Evolutionary conservation across 1,140 invertebrate genomes (phyloP), one percentile per base, ranked within the genome.

Genomic region (Aphelinus certus): DNA sequence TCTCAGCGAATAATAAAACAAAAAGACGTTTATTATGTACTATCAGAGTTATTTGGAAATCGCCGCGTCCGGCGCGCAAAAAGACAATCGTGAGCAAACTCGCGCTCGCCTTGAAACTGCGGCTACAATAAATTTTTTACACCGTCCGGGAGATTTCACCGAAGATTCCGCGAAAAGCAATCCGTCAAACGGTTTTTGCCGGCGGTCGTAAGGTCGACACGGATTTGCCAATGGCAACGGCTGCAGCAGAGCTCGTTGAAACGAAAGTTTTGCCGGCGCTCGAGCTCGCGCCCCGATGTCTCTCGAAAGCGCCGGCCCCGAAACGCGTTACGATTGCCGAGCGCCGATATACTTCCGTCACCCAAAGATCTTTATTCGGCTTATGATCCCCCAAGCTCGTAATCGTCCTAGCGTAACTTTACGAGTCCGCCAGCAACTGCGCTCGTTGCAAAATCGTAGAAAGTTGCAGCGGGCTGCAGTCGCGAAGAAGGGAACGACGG

Each of bases 341-440:
- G 26, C 10, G 26, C 26, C 56, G 45, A 48, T 3, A 45, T 48
- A 57, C n/a, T 55, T 71, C 69, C 60, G 57, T 48, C 45, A 48
- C 7, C n/a, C 57, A 26, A 47, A 60, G 43, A 49, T 70, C 6
- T 5, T 58, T 60, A 69, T 58, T 48, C 46, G 47, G 3, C 42
- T 1, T 48, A 1, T 47, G 26, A 58, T 69, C 58, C 48, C 47
- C 9, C 48, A 43, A 58, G 48, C 58, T 68, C 49, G 10, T 9
- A 71, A 65, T 76, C 51, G 67, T 2, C 47, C 62, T 72, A 58
- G 71, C 57, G 69, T 76, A 75, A 77, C 64, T 56, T 62, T 76
- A 72, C 55, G 66, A 73, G 74, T 49, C 26, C 1, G 56, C 26
- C 26, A 26, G 26, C 26, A 56, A 68, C 55, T 48, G 58, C 53